Conservation (phyloP, 1,140 invertebrate genomes). For the Asbolus verrucosus region DNA sequence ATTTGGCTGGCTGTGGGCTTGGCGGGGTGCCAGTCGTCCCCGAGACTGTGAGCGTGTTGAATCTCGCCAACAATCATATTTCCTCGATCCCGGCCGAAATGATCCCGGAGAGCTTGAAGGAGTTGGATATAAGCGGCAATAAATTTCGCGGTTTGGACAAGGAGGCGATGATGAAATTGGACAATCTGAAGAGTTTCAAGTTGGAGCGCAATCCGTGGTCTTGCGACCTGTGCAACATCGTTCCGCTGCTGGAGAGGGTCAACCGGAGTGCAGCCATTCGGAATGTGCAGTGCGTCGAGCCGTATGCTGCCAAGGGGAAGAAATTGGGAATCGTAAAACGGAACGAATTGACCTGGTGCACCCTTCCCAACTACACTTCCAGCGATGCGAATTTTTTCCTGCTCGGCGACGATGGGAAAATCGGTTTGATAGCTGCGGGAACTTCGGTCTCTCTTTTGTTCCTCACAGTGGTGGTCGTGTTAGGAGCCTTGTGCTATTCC, state of each 20-base stretch:
- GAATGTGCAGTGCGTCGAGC: conserved; percentile 68
- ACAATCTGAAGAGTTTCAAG: conserved; percentile 67
- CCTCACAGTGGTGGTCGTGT: conserved; percentile 67
- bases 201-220: conserved; percentile 76
- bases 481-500: conserved; percentile 70
- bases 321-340: conserved; percentile 66
- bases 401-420: conserved; percentile 67
- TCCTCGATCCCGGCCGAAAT: conserved; percentile 69
- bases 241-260: conserved; percentile 68
- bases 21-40: conserved; percentile 65
- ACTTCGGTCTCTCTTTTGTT: conserved; percentile 69
- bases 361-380: conserved; percentile 57
- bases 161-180: conserved; percentile 68
- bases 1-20: conserved; percentile 69
- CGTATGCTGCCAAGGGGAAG: conserved; percentile 65
- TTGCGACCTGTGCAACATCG: conserved; percentile 75
- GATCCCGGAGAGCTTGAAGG: conserved; percentile 69
- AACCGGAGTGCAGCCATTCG: conserved; percentile 68
- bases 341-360: conserved; percentile 69
- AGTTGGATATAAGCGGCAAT: conserved; percentile 75
- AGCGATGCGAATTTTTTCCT: conserved; percentile 62
- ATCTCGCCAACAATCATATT: conserved; percentile 72
- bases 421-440: conserved; percentile 72
- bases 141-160: conserved; percentile 71
- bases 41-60: conserved; percentile 67